A percentile compares a stretch with the other conserved stretches of the same genome.
Evolutionary conservation across 2,113 vertebrate genomes (phyloP).

Genomic region (Limanda limanda): DNA sequence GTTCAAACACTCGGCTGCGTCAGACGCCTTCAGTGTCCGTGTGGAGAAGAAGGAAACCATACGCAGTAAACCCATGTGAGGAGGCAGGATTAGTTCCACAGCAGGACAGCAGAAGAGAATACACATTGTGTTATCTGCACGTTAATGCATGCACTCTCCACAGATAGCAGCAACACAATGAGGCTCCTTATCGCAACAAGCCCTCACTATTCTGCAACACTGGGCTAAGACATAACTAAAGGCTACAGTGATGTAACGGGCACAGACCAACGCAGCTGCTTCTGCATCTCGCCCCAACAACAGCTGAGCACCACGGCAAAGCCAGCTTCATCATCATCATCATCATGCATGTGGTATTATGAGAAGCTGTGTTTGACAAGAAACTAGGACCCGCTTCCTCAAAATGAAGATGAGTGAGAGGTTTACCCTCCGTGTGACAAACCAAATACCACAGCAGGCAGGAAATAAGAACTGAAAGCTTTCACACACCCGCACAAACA

Average conservation of each 20-base stretch:
- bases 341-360: neutral
- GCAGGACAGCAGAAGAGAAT: constrained; percentile 45
- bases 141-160: constrained; percentile 36
- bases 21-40: constrained; percentile 19
- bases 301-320: constrained; percentile 16
- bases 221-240: constrained; percentile 40
- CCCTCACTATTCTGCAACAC: constrained; percentile 36
- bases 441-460: constrained; percentile 2
- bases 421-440: neutral
- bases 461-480: neutral
- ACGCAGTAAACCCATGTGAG: constrained; percentile 37
- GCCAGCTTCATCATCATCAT: neutral
- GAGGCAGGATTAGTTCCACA: constrained; percentile 47
- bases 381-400: constrained; percentile 12
- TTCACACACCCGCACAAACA: neutral
- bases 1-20: constrained; percentile 25
- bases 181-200: constrained; percentile 49
- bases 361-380: neutral
- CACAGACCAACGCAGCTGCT: constrained; percentile 19
- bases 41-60: constrained; percentile 21
- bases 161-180: constrained; percentile 42
- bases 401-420: neutral
- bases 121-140: constrained; percentile 36
- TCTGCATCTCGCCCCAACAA: constrained; percentile 17
- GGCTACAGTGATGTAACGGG: constrained; percentile 40